Conservation (phyloP, 1,140 invertebrate genomes). For the Teleopsis dalmanni region DNA sequence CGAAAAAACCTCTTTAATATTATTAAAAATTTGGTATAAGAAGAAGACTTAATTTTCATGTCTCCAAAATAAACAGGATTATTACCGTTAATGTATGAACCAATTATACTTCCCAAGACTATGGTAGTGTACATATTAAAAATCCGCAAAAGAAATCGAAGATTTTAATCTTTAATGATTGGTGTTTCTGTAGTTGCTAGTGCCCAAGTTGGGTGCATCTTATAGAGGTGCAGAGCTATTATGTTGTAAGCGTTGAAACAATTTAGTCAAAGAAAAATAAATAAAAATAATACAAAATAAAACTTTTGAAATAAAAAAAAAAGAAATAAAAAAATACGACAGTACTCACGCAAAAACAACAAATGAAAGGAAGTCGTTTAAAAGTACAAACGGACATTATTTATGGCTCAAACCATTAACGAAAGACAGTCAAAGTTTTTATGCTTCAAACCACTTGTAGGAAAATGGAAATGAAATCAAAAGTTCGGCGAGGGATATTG, state of each 20-base stretch:
- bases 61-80: no score
- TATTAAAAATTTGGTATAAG: no score
- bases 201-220: slow-evolving; percentile 10
- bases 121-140: no score
- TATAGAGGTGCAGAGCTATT: slow-evolving; percentile 20
- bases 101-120: no score
- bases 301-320: slow-evolving; percentile 9
- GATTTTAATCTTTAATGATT: slow-evolving; percentile 44
- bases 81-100: no score
- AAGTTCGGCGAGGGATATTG: neutral
- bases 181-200: slow-evolving; percentile 12
- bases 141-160: slow-evolving; percentile 33
- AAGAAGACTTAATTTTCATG: no score
- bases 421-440: slow-evolving; percentile 11
- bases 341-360: slow-evolving; percentile 34
- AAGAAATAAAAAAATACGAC: slow-evolving; percentile 9
- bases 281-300: neutral
- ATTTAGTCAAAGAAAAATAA: slow-evolving; percentile 25
- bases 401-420: slow-evolving; percentile 41
- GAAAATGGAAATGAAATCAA: slow-evolving; percentile 2
- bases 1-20: no score
- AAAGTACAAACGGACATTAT: slow-evolving; percentile 45
- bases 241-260: slow-evolving; percentile 44
- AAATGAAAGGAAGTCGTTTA: slow-evolving; percentile 45
- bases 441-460: slow-evolving; percentile 16